Base-by-base conservation (phyloP, 2,888 invertebrate genomes). In the Aelia acuminata region DNA sequence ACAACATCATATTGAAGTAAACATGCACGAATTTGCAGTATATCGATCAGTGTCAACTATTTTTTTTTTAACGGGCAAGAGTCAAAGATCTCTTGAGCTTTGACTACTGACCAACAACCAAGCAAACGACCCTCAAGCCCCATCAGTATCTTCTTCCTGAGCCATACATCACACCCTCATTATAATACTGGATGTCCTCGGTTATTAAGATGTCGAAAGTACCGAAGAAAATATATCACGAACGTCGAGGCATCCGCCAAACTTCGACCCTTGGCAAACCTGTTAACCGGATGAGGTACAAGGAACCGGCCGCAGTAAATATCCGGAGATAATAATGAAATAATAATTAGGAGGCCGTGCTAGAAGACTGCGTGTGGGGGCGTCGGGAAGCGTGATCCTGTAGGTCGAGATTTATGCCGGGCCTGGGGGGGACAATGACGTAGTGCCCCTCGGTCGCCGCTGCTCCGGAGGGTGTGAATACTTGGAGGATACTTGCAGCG, bases 371-470 rank as follows among this genome's bases (percentile, higher is more conserved):
- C 43, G 80, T 80, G 80, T 80, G 80, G 80, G 85, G 53, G 85
- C 53, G 85, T 85, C 53, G 85, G 39, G 3, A 35, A n/a, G 85
- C 50, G 50, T 85, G 85, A 85, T 53, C 50, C 18, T 57, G 85
- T 57, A 85, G n/a, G 85, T 31, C 15, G 85, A 39, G 85, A 85
- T 85, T 53, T 85, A 85, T 53, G 48, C 43, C 49, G 85, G 85
- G 85, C 53, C 85, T 85, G 85, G 53, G 85, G 85, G 85, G 35
- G 85, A 53, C 85, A 85, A 50, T 85, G 85, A 85, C 53, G 53
- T 85, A 85, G 50, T 85, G 85, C 57, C 57, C 85, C 53, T 26
- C 15, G n/a, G 48, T 15, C 26, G 15, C 26, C 26, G 57, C 26
- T 31, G 35, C 18, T 10, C 43, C 15, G 43, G 43, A 43, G 80